A percentile compares a stretch with the other conserved stretches of the same genome.
These are phyloP conservation scores for Acanthurus leucopareius DNA, from an alignment of 2,797 vertebrate genomes.

Conservation along the genomic window DNA sequence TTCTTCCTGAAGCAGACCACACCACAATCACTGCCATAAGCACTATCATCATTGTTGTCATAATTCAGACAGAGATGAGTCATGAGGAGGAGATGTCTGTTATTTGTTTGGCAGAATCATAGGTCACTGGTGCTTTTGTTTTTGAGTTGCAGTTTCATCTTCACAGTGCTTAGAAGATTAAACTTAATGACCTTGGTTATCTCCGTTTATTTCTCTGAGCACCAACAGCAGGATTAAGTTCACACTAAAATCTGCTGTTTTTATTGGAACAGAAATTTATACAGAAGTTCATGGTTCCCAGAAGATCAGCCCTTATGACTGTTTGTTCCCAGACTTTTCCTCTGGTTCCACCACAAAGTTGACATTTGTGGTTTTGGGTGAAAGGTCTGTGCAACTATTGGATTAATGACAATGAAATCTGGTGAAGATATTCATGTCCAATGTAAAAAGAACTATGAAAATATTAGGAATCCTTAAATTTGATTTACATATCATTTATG, in stretches of 20 bases:
- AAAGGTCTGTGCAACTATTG: background rate
- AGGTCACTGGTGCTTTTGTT: constrained; percentile 10
- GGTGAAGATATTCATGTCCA: background rate
- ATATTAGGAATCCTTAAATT: background rate
- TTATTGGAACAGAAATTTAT: background rate
- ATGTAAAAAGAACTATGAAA: background rate
- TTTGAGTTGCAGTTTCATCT: background rate
- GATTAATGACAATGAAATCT: background rate
- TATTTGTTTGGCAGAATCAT: constrained; percentile 31
- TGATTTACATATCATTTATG: background rate
- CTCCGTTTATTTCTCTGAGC: background rate
- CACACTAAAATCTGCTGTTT: background rate
- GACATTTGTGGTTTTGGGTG: background rate
- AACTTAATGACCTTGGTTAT: background rate
- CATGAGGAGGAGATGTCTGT: constrained; percentile 23
- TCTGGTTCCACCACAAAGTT: background rate
- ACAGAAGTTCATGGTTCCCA: background rate
- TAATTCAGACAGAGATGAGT: constrained; percentile 46
- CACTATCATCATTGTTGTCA: constrained; percentile 21
- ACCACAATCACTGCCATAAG: constrained; percentile 26
- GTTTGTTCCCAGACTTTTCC: background rate
- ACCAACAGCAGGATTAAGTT: background rate
- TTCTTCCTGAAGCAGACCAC: constrained; percentile 7
- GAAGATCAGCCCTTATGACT: background rate
- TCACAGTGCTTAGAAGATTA: background rate